Evolutionary conservation across 1,140 invertebrate species (phyloP), one percentile per base, ranked within the genome.

Genomic region (Parapsyche elsis): DNA sequence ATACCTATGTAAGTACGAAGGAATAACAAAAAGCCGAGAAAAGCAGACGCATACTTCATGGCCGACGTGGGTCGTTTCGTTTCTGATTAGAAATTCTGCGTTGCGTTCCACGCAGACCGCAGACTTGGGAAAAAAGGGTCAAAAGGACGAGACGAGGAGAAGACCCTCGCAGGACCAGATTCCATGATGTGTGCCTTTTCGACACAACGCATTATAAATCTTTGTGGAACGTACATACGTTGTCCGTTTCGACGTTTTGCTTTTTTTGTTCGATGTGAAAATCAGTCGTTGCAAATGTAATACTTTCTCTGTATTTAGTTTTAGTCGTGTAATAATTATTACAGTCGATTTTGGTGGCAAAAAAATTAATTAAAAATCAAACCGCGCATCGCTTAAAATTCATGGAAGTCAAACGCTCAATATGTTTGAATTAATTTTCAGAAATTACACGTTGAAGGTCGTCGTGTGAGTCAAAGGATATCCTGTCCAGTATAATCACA

Each of bases 31-130:
- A 61, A 61, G n/a, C 59, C 14, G 59, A 38, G 30, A 38, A 38
- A 38, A 38, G 30, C 30, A 38, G 7, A 38, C 30, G 30, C 30
- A 61, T 16, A 19, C 21, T 23, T 61, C 19, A 61, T 23, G 49
- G 16, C 10, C 49, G 49, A 38, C 30, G 30, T 53, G 2, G 16
- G 49, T 53, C 49, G 49, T 53, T 53, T 38, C 49, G 30, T 53
- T 53, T 19, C 59, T 61, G 59, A 61, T 61, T 61, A 61, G 59
- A 61, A 61, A 61, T 61, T 61, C 59, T 23, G 59, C 59, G 16
- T 14, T 16, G 59, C n/a, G n/a, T 23, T 61, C 59, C 59, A 19
- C 59, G n/a, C 9, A 9, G n/a, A 9, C 21, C 21, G 59, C n/a
- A 61, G 9, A 61, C 30, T 38, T 38, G 30, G 16, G 9, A 23